Base-by-base conservation (phyloP, 2,113 vertebrate genomes). In the Ammospiza nelsoni region DNA sequence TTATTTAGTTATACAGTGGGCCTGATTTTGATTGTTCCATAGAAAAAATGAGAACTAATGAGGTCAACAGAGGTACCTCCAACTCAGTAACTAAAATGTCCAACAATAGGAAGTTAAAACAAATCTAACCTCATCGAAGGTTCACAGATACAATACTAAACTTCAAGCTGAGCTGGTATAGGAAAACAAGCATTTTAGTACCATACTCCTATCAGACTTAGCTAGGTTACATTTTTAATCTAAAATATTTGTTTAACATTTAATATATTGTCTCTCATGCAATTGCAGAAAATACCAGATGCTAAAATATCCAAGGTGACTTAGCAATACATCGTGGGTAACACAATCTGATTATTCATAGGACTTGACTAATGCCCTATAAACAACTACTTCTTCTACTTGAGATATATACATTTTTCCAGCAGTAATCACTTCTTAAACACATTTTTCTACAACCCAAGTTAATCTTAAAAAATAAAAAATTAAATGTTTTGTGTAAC, bases 241-340 rank as follows among this genome's bases (percentile, higher is more conserved):
- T 52, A 89, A 95, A 96, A 95, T 65, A 54, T 95, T 96, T 95
- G 80, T 74, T 84, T 90, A 96, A 75, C 63, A 68, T 48, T 15
- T 43, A 73, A 76, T 85, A 80, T n/a, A 79, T 69, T 95, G 61
- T 66, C 87, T 92, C 83, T 84, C 54, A 12, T 27, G 75, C 24
- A 87, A 95, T 58, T 49, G 5, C 25, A 92, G 86, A 68, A 96
- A 96, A 96, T 59, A 68, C 48, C 86, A 95, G 59, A 69, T 29
- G 51, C 77, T 85, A 90, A 93, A 96, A 96, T 75, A 94, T 65
- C 89, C 57, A 48, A 95, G 80, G 94, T 97, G 95, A 97, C 84
- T 95, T 94, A 77, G 68, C 62, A 89, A 90, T 85, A 77, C 62
- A 52, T 23, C 82, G 77, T 41, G 41, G 83, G 23, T 87, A 96